A percentile compares a stretch with the other conserved stretches of the same genome.
These are phyloP conservation scores for Tautogolabrus adspersus DNA, from an alignment of 2,113 vertebrate genomes.

Conservation along the genomic window DNA sequence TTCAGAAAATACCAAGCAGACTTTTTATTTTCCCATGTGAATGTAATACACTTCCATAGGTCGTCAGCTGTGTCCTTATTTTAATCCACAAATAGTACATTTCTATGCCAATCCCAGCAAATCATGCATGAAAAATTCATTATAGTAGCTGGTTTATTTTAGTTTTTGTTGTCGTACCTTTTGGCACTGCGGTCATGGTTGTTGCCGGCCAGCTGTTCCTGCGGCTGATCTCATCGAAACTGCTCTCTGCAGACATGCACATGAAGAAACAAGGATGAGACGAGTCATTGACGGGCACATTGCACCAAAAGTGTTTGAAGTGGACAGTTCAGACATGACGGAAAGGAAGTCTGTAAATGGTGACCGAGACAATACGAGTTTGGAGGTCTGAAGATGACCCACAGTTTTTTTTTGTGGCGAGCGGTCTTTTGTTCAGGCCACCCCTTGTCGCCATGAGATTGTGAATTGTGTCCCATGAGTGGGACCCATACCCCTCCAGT, in stretches of 20 bases:
- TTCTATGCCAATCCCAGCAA: neutral
- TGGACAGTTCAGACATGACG: constrained; percentile 15
- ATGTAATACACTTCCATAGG: no score
- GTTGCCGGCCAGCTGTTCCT: constrained; percentile 83
- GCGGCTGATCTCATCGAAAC: constrained; percentile 84
- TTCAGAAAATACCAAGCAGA: no score
- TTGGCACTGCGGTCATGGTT: constrained; percentile 76
- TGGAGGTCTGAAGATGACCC: constrained; percentile 72
- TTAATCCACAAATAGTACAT: neutral
- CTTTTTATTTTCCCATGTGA: no score
- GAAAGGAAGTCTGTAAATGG: constrained; percentile 73
- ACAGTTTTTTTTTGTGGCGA: constrained; percentile 73
- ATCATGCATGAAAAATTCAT: neutral
- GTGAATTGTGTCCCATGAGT: constrained; percentile 79
- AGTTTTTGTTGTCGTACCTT: constrained; percentile 71
- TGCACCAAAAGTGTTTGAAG: constrained; percentile 66
- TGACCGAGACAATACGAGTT: constrained; percentile 59
- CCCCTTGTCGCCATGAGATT: constrained; percentile 68
- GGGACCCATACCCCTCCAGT: constrained; percentile 62
- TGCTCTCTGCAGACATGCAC: constrained; percentile 74
- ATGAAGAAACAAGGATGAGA: constrained; percentile 36
- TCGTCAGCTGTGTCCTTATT: neutral
- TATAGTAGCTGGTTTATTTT: neutral
- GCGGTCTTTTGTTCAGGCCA: constrained; percentile 72
- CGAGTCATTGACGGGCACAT: constrained; percentile 20